Evolutionary conservation across 2,113 vertebrate species (phyloP), one percentile per base, ranked within the genome.

Genomic region (Ailurus styani): DNA sequence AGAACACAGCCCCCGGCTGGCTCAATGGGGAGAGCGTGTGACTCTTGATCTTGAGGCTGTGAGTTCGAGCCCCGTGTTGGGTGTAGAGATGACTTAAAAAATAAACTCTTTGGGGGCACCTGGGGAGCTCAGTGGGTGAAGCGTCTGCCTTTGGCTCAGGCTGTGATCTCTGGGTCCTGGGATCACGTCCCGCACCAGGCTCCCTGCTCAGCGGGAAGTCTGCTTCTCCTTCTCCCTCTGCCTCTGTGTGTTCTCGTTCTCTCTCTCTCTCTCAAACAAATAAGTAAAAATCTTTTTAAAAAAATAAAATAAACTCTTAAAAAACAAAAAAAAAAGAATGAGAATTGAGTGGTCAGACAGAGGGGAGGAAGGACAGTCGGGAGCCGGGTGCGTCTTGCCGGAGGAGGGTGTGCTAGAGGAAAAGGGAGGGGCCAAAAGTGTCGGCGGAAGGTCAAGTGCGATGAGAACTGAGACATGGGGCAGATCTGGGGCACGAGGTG

Each of bases 361-460:
- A 29, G 3, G n/a, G 37, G 64, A 29, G 17, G 54, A 40, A 75
- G 23, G n/a, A 47, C 66, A 75, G 27, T n/a, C 17, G 10, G 7
- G 42, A 40, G 29, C 2, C 6, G 17, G 66, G 14, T 12, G 50
- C 17, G 62, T 42, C 31, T 85, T 47, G 40, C 66, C 37, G 29
- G 18, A 70, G 18, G 60, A 54, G 23, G n/a, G 23, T 18, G 37
- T 7, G 0, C 3, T 25, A 23, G 18, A n/a, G 31, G 50, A n/a
- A 31, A 68, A 73, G 37, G 66, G 47, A n/a, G 29, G 0, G 6
- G 29, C 21, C 21, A 0, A 5, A 10, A 5, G 8, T 18, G 14
- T 7, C 89, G 1, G 52, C 6, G 17, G 47, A 17, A 31, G 31
- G 9, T 21, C 40, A 31, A 52, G 29, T 23, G 34, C 10, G 4